phyloP scores from a whole-genome alignment of 2,113 vertebrate genomes.

The Opisthocomus hoazin region DNA sequence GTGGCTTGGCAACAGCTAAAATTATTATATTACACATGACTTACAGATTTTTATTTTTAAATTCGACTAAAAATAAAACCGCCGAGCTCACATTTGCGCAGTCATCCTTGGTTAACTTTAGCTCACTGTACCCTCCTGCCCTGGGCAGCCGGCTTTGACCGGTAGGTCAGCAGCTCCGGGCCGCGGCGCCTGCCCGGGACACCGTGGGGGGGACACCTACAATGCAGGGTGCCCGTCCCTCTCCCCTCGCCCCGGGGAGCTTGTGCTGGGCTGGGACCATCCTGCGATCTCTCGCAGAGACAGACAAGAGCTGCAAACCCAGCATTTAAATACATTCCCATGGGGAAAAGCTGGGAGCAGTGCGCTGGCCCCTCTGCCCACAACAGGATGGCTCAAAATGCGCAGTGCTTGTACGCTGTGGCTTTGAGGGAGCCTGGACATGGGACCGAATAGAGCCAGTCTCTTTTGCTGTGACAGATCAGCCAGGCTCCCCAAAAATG shows the following conservation, averaged over 20 bases:
- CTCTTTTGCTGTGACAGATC: not conserved
- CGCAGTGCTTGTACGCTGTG: no score
- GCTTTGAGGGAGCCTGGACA: not conserved
- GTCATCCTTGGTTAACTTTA: conserved; percentile 58
- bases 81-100: conserved; percentile 44
- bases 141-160: not conserved
- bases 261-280: not conserved
- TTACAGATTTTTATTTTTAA: conserved; percentile 33
- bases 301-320: not conserved
- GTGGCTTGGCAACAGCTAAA: conserved; percentile 64
- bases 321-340: not conserved
- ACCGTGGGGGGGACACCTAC: fast-evolving
- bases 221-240: fast-evolving
- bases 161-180: not conserved
- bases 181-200: not conserved
- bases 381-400: no score
- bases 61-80: conserved; percentile 25
- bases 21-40: conserved; percentile 65
- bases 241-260: not conserved
- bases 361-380: not conserved
- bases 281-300: not conserved
- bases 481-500: not conserved
- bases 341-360: not conserved
- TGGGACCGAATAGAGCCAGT: fast-evolving
- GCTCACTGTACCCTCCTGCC: not conserved